Percentiles rank a stretch among this genome's conserved stretches.
These are phyloP conservation scores for Trinectes maculatus DNA, from an alignment of 2,113 vertebrate genomes.

Conservation along the genomic window DNA sequence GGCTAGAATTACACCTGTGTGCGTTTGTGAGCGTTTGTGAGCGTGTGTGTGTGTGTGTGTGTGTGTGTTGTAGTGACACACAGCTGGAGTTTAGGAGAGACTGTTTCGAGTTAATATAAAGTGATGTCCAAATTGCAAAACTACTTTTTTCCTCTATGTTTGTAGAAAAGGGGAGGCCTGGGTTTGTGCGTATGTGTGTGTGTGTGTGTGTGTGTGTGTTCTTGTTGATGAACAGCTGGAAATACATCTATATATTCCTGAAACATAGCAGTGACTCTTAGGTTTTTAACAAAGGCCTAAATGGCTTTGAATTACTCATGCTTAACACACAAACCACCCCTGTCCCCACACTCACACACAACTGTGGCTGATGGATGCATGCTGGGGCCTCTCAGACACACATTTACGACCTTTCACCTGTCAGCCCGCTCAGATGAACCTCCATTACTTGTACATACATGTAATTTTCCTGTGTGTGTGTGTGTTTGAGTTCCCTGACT, in stretches of 20 bases:
- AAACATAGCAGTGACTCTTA: neutral
- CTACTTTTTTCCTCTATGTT: constrained; percentile 3
- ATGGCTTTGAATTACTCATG: constrained; percentile 8
- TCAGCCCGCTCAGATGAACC: constrained; percentile 73
- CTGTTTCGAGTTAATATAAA: constrained; percentile 61
- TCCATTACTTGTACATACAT: constrained; percentile 79
- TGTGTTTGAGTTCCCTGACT: neutral
- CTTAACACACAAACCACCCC: neutral
- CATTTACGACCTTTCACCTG: constrained; percentile 61
- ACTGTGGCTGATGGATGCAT: constrained; percentile 29
- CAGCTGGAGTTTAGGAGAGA: constrained; percentile 30
- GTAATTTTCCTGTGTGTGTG: constrained; percentile 75
- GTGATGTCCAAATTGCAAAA: constrained; percentile 70
- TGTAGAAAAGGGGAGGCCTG: neutral
- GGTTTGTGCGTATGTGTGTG: constrained; percentile 1
- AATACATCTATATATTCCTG: constrained; percentile 3
- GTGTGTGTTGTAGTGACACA: constrained; percentile 14
- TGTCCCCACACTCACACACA: constrained; percentile 1
- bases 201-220: neutral
- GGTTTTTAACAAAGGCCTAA: constrained; percentile 27
- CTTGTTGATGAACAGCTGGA: neutral
- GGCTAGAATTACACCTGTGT: constrained; percentile 55
- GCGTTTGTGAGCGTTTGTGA: constrained; percentile 15
- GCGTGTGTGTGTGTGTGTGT: constrained; percentile 22
- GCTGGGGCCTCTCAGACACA: constrained; percentile 52